Percentiles rank a stretch among this genome's conserved stretches.
Evolutionary conservation across 2,888 invertebrate genomes (phyloP).

Genomic region (Synergus umbraculus): DNA sequence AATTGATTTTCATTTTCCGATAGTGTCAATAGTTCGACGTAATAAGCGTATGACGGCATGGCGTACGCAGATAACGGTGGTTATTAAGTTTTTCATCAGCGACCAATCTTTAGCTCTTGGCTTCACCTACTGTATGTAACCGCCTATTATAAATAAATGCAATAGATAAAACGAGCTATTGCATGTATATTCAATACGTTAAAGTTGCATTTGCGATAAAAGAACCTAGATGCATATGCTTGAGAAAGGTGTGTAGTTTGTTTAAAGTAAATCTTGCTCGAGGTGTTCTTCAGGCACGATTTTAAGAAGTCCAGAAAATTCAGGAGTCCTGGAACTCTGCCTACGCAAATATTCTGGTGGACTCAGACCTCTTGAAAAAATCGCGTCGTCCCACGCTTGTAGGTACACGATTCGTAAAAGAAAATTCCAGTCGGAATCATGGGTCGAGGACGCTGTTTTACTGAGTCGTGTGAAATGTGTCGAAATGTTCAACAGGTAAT

Average conservation of each 20-base stretch:
- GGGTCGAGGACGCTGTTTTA: background rate
- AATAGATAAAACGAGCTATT: background rate
- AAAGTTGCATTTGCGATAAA: background rate
- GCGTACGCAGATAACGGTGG: background rate
- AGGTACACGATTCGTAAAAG: conserved; percentile 44
- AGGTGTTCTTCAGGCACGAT: background rate
- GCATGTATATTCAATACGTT: background rate
- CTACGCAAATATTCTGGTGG: conserved; percentile 47
- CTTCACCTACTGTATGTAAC: background rate
- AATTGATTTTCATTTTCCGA: background rate
- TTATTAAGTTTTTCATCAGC: background rate
- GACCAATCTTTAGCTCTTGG: background rate
- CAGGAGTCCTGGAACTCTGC: conserved; percentile 42
- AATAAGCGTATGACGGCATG: background rate
- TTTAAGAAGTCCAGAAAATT: background rate
- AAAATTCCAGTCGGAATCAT: background rate
- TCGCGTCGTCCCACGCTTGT: conserved; percentile 59
- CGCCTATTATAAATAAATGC: background rate
- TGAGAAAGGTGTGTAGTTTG: background rate
- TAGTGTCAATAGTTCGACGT: background rate
- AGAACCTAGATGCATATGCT: background rate
- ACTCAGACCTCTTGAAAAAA: conserved; percentile 52
- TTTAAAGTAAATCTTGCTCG: background rate
- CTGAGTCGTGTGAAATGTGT: conserved; percentile 6
- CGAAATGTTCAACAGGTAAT: background rate